phyloP scores from a whole-genome alignment of 2,113 vertebrate genomes.

The Uropsilus gracilis region DNA sequence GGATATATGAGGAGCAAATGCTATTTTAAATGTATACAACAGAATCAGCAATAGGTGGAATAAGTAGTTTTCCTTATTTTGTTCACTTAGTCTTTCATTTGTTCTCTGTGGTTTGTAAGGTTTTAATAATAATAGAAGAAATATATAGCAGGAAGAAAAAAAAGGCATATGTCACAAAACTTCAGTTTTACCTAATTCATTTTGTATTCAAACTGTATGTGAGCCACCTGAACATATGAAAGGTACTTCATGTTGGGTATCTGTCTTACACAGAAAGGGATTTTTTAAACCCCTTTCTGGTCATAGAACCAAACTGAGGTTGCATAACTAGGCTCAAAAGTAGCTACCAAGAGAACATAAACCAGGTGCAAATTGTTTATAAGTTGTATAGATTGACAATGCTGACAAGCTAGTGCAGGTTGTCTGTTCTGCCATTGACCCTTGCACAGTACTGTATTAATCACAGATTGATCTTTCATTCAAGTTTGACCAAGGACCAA shows the following conservation, averaged over 20 bases:
- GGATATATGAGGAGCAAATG: not conserved
- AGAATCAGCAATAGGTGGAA: constrained; percentile 23
- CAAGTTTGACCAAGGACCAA: not conserved
- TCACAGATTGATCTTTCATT: not conserved
- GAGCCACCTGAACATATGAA: not conserved
- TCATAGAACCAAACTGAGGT: not conserved
- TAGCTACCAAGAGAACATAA: not conserved
- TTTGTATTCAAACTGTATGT: not conserved
- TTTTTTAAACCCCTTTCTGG: not conserved
- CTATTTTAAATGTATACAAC: not conserved
- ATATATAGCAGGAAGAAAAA: not conserved
- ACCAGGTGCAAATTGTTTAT: not conserved
- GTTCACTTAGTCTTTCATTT: constrained; percentile 5
- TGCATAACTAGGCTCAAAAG: not conserved
- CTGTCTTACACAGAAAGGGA: not conserved
- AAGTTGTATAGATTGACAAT: not conserved
- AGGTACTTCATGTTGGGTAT: too few species aligned
- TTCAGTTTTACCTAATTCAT: not conserved
- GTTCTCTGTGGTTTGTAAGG: not conserved
- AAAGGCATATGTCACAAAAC: not conserved
- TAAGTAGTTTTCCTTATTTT: constrained; percentile 36
- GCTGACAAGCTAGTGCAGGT: not conserved
- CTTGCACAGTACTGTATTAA: not conserved
- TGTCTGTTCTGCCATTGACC: not conserved
- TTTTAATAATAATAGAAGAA: not conserved